A percentile compares a stretch with the other conserved stretches of the same genome.
These are phyloP conservation scores for Tiliacea citrago DNA, from an alignment of 2,888 invertebrate species.

Conservation along the genomic window DNA sequence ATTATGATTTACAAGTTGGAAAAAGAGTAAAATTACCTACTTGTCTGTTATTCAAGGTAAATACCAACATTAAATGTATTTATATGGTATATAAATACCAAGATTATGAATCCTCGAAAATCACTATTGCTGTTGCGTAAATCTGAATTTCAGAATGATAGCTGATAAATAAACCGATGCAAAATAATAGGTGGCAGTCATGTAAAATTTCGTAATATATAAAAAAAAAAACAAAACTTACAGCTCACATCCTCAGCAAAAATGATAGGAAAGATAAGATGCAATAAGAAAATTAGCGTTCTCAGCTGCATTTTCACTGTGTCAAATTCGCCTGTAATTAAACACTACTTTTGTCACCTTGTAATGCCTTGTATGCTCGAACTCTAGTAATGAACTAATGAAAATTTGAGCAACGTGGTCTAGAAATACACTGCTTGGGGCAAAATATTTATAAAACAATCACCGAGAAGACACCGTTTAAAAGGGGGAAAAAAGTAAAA, in stretches of 20 bases:
- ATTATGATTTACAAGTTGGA: neutral
- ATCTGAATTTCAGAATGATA: neutral
- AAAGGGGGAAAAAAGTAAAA: constrained; percentile 72
- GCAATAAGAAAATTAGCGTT: constrained; percentile 73
- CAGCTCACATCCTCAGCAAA: constrained; percentile 86
- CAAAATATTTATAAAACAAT: constrained; percentile 83
- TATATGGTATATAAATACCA: too few species aligned
- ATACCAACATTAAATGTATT: neutral
- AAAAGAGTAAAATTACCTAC: neutral
- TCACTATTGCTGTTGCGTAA: neutral
- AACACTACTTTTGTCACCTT: constrained; percentile 32
- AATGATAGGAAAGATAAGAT: constrained; percentile 72
- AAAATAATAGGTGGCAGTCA: neutral
- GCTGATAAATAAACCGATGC: neutral
- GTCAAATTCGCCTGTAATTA: constrained; percentile 56
- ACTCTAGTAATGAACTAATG: constrained; percentile 51
- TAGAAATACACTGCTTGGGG: constrained; percentile 80
- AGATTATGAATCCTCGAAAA: neutral
- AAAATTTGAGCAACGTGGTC: constrained; percentile 48
- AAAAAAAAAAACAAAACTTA: constrained; percentile 73
- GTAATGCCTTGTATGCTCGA: constrained; percentile 6
- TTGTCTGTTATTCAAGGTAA: neutral
- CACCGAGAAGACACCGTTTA: constrained; percentile 72
- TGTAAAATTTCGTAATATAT: neutral
- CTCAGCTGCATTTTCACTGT: constrained; percentile 76